Evolutionary conservation across 92 coral and sea anemone genomes (phyloP).

Genomic region (Epizoanthus illoricatus): DNA sequence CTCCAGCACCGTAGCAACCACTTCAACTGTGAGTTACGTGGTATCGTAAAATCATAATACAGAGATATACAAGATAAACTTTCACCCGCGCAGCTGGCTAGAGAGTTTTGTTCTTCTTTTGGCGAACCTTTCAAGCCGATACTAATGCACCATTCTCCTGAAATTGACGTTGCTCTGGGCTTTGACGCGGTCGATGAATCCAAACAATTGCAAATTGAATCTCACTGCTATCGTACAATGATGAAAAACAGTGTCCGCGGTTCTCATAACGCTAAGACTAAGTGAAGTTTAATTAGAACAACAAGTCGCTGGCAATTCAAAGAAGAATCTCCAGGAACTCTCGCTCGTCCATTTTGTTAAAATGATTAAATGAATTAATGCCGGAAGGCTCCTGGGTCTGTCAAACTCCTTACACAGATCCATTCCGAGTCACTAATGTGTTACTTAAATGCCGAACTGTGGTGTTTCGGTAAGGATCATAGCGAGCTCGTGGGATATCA

Average conservation of each 20-base stretch:
- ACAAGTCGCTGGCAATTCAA: constrained; percentile 8
- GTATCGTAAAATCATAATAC: neutral
- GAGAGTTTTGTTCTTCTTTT: constrained; percentile 5
- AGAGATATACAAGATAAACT: constrained; percentile 5
- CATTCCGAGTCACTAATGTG: constrained; percentile 6
- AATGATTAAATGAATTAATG: neutral
- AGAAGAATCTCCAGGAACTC: neutral
- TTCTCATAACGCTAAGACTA: neutral
- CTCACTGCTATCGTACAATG: neutral
- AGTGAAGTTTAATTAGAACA: constrained; percentile 5
- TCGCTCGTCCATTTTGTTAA: constrained; percentile 8
- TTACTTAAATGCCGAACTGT: constrained; percentile 9
- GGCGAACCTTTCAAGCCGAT: constrained; percentile 9
- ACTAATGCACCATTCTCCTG: neutral
- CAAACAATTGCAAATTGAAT: constrained; percentile 12
- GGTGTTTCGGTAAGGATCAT: neutral
- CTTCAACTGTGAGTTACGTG: neutral
- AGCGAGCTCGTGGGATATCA: neutral
- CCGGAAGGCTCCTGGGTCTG: constrained; percentile 38
- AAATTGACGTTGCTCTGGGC: constrained; percentile 20
- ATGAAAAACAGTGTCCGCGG: neutral
- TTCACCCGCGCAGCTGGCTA: constrained; percentile 39
- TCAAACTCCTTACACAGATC: constrained; percentile 5
- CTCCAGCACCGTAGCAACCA: neutral
- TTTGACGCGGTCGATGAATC: constrained; percentile 5